Base-by-base conservation (phyloP, 2,888 invertebrate species). In the Polylopha cassiicola region DNA sequence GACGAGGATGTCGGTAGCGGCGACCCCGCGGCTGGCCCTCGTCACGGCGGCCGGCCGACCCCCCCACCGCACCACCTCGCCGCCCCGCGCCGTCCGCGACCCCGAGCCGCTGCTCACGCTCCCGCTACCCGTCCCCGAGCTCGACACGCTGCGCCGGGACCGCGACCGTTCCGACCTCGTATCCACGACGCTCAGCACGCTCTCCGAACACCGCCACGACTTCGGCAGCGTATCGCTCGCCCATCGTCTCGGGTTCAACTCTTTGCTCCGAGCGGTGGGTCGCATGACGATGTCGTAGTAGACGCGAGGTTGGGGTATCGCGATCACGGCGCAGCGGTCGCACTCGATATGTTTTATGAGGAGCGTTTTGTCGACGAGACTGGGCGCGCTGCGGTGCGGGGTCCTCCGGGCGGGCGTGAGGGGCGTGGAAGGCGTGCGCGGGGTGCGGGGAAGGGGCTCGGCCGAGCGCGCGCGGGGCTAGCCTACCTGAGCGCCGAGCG, bases 401-500 rank as follows among this genome's bases (percentile, higher is more conserved):
- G 10, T 9, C 10, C n/a, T 37, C 21, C 39, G 38, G 39, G 32
- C 28, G 44, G 37, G 30, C 22, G 79, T 9, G 75, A 74, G 58
- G 73, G 73, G 47, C 70, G 69, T 57, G 73, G 71, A 30, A 71
- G 74, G 22, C 65, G 62, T 30, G 59, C 46, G 44, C 65, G 72
- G 53, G 62, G 56, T 56, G 65, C 63, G 51, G 60, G 63, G 50
- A 53, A 61, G 75, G 60, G 73, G 77, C 67, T 75, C 72, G 59
- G 82, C 81, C 69, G 82, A 82, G 55, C 81, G 82, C 73, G 84
- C 80, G 73, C 81, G 85, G 66, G 82, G 80, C 85, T 82, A 87
- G 87, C 89, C 87, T 88, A 89, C 89, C 89, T 89, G 89, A 69
- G 88, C 79, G 67, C 87, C 84, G 66, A 91, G 86, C 62, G 91